Percentiles rank a stretch among this genome's conserved stretches.
Conservation (phyloP, 2,113 vertebrate species). For the Hydrochoerus hydrochaeris region DNA sequence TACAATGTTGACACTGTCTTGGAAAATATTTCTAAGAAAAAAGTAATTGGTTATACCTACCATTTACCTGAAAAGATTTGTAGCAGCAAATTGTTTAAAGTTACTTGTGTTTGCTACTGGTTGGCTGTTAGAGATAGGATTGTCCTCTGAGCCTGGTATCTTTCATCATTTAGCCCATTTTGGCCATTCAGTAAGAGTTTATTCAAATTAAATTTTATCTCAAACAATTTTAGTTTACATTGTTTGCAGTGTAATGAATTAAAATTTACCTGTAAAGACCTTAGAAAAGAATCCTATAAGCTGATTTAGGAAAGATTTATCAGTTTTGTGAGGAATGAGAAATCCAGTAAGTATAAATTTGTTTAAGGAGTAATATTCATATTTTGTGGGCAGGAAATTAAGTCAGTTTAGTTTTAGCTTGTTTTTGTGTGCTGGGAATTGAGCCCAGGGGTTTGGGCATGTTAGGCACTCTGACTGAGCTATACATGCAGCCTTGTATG, state of each 20-base stretch:
- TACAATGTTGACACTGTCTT: neutral
- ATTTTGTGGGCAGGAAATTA: neutral
- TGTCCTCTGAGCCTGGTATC: neutral
- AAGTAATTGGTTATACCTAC: neutral
- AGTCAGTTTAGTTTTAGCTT: neutral
- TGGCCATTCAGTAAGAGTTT: neutral
- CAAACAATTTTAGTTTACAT: neutral
- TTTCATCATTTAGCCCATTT: neutral
- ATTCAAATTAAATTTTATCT: conserved; percentile 18
- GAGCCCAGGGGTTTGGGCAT: neutral
- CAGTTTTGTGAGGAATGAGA: neutral
- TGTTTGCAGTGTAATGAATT: neutral
- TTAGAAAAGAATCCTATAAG: neutral
- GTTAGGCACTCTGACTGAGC: neutral
- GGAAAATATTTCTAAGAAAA: neutral
- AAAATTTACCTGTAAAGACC: neutral
- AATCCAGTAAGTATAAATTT: neutral
- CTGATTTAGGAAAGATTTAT: neutral
- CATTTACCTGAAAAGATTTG: neutral
- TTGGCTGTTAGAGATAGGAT: neutral
- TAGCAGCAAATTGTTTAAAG: neutral
- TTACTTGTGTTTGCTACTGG: neutral
- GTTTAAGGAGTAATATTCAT: neutral
- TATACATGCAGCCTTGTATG: neutral
- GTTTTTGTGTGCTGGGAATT: neutral